A percentile compares a stretch with the other conserved stretches of the same genome.
phyloP scores from a whole-genome alignment of 2,888 invertebrate species.

The Drosophila cracens region DNA sequence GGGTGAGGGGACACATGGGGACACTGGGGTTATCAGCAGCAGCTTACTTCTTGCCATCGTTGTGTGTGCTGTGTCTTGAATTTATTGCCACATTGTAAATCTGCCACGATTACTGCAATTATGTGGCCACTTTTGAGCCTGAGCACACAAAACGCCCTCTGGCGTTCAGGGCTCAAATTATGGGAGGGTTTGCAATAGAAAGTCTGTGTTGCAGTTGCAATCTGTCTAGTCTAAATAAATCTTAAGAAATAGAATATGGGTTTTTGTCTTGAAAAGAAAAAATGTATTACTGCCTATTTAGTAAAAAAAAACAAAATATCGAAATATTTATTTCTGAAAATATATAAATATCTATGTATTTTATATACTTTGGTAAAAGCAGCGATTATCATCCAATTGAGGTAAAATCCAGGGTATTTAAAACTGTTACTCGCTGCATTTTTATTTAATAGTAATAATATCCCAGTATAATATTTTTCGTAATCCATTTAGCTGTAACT shows the following conservation, averaged over 20 bases:
- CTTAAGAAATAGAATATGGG: neutral
- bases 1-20: neutral
- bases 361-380: neutral
- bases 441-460: neutral
- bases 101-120: conserved; percentile 67
- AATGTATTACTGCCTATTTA: neutral
- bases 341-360: neutral
- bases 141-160: conserved; percentile 22
- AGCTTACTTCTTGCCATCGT: conserved; percentile 46
- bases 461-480: neutral
- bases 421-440: neutral
- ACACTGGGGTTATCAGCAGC: conserved; percentile 4
- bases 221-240: neutral
- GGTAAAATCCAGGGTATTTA: neutral
- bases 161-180: neutral
- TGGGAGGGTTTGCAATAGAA: neutral
- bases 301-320: neutral
- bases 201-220: neutral
- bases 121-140: conserved; percentile 41
- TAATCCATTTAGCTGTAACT: neutral
- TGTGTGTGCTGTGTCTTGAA: conserved; percentile 42
- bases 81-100: conserved; percentile 69
- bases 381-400: neutral
- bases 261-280: neutral
- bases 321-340: neutral